phyloP scores from a whole-genome alignment of 2,797 vertebrate genomes.

The Enteromius radiatus region DNA sequence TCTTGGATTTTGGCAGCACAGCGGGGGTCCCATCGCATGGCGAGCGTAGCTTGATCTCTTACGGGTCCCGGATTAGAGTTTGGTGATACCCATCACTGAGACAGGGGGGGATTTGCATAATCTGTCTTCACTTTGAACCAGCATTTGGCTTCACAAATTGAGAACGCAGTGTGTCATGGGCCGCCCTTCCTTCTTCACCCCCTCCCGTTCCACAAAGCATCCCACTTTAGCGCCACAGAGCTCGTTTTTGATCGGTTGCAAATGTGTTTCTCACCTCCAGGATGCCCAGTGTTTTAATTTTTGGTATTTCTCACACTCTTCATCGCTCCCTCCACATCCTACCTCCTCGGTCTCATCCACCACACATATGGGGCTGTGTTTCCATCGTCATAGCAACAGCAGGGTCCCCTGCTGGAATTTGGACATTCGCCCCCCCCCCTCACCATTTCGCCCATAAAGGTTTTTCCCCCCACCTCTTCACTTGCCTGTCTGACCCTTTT shows the following conservation, averaged over 20 bases:
- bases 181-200: background rate
- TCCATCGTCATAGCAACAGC: conserved; percentile 52
- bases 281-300: conserved; percentile 12
- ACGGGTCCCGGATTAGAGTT: conserved; percentile 50
- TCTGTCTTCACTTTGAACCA: conserved; percentile 55
- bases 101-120: conserved; percentile 53
- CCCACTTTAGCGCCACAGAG: background rate
- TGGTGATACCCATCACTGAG: conserved; percentile 51
- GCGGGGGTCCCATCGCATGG: conserved; percentile 17
- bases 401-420: conserved; percentile 43
- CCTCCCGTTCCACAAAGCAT: background rate
- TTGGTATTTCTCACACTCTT: conserved; percentile 23
- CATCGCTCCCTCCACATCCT: conserved; percentile 9
- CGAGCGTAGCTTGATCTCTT: conserved; percentile 21
- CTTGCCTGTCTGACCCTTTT: conserved; percentile 37
- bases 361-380: conserved; percentile 51
- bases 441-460: conserved; percentile 29
- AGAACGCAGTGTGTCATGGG: conserved; percentile 30
- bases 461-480: conserved; percentile 7
- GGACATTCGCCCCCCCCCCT: background rate
- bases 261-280: conserved; percentile 18
- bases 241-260: background rate
- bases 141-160: conserved; percentile 53
- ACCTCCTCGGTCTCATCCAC: conserved; percentile 23
- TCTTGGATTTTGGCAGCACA: conserved; percentile 28